phyloP scores from a whole-genome alignment of 1,140 invertebrate species.

The Brachionus koreanus region DNA sequence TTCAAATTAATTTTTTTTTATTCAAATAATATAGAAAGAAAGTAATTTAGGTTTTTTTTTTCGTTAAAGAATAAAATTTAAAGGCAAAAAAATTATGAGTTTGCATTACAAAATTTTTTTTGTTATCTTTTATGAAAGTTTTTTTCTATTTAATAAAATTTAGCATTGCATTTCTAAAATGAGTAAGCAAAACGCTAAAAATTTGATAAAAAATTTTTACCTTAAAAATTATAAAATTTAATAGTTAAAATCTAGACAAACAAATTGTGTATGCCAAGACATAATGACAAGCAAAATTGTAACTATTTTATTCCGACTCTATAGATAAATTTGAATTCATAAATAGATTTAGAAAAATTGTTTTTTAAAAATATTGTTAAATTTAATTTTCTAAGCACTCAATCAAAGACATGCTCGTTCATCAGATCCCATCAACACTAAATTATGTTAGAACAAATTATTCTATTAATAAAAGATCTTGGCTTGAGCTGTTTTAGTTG shows the following conservation, averaged over 20 bases:
- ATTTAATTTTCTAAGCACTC: not conserved
- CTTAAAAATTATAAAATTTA: not conserved
- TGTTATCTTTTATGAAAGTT: no score
- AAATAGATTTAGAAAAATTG: not conserved
- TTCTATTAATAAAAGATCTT: not conserved
- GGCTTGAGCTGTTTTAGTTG: no score
- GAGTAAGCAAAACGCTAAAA: not conserved
- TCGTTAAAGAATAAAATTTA: no score
- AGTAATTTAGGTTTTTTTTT: no score
- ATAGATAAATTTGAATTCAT: not conserved
- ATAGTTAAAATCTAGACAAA: no score
- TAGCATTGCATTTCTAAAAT: not conserved
- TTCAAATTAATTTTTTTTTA: not conserved
- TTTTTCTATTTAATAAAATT: no score
- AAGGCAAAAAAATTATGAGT: no score
- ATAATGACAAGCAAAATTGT: not conserved
- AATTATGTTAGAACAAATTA: not conserved
- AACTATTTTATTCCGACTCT: not conserved
- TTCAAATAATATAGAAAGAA: not conserved
- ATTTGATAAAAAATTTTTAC: not conserved
- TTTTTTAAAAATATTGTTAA: not conserved
- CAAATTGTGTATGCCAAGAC: no score
- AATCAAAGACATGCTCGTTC: not conserved
- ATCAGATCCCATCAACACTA: not conserved
- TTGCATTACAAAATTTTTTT: no score